Base-by-base conservation (phyloP, 2,888 invertebrate genomes). In the Megastigmus dorsalis region DNA sequence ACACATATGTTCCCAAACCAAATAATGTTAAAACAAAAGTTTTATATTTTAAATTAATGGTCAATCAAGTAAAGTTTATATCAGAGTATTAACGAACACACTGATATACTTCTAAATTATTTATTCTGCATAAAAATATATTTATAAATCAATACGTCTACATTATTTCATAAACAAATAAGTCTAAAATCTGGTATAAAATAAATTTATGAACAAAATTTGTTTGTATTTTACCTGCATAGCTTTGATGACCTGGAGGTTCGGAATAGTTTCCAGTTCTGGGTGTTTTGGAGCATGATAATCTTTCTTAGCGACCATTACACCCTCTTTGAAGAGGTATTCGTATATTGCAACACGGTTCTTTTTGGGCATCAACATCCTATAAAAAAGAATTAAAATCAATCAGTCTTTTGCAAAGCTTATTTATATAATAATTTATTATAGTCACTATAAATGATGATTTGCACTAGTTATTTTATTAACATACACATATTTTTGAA, bases 311-410 rank as follows among this genome's bases (percentile, higher is more conserved):
- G 99, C 99, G 84, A 99, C 99, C 93, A 99, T 95, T 78, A 99
- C 99, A 89, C 99, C 99, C 90, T 99, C 99, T 89, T 97, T 97
- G 89, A 99, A 98, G 83, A 99, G 93, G 91, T 96, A 96, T 89
- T 99, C 99, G 90, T 97, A 99, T 89, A 99, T 99, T 83, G 95
- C 91, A 82, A 96, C 95, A 87, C 98, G 94, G 89, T 98, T 97
- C 91, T 96, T 95, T 92, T 98, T 99, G 85, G 99, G 98, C 97
- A 99, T 99, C 97, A 99, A 97, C 99, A 99, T 99, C 89, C 95
- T 97, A 74, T 5, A 74, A 66, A 50, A 45, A 33, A 52, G 55
- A 54, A 41, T 0, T 65, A 48, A 33, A 9, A 50, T 23, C 18
- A 38, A 9, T 10, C 13, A 28, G 33, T 5, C 30, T 33, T 9